Evolutionary conservation across 1,140 invertebrate genomes (phyloP).

Genomic region (Bombus pascuorum): DNA sequence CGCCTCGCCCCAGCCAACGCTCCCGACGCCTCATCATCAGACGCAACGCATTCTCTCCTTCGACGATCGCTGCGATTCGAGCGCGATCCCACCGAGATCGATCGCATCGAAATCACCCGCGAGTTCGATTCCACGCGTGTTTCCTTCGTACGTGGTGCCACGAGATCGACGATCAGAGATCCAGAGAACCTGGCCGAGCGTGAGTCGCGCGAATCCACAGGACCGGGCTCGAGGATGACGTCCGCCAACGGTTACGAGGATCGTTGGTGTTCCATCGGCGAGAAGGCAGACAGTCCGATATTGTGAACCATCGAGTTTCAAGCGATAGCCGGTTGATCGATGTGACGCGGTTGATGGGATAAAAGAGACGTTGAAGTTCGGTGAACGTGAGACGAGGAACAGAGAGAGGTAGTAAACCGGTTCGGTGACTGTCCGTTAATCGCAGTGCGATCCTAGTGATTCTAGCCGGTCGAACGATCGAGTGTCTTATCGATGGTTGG

Average conservation of each 20-base stretch:
- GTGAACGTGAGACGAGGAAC: neutral
- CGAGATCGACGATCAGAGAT: neutral
- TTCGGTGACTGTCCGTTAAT: constrained; percentile 20
- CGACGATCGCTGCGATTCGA: no score
- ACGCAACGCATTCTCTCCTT: neutral
- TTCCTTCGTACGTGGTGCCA: neutral
- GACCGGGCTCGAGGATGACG: neutral
- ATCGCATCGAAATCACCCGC: constrained; percentile 11
- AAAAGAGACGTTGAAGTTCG: neutral
- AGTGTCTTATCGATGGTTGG: neutral
- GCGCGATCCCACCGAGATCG: neutral
- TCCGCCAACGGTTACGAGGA: no score
- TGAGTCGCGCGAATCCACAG: neutral
- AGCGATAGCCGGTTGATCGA: neutral
- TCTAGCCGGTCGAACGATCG: constrained; percentile 10
- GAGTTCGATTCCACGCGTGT: neutral
- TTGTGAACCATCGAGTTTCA: neutral
- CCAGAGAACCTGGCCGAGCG: neutral
- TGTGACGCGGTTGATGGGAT: neutral
- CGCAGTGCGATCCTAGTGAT: constrained; percentile 10
- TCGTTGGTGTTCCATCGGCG: neutral
- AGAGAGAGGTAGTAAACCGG: constrained; percentile 13
- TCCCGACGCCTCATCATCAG: neutral
- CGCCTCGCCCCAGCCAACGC: constrained; percentile 39
- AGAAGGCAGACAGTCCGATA: neutral